Conservation (phyloP, 2,888 invertebrate genomes). For the Eurois occulta region DNA sequence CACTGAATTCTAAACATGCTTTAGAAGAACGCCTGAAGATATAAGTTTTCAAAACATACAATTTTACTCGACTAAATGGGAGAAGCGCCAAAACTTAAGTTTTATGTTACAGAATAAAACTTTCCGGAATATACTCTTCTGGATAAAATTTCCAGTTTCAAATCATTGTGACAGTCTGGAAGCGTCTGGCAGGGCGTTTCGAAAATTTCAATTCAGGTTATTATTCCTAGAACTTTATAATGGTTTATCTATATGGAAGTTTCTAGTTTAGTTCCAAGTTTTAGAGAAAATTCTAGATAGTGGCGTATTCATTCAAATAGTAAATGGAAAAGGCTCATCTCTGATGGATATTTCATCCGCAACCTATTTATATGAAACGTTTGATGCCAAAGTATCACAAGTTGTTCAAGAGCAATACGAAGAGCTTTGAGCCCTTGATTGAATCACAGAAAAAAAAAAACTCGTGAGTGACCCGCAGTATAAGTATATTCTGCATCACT, state of each 20-base stretch:
- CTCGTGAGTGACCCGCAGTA: background rate
- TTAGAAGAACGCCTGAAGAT: slow-evolving; percentile 41
- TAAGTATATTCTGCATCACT: too few relatives aligned
- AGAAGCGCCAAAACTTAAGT: slow-evolving; percentile 68
- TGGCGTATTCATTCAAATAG: background rate
- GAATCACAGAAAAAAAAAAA: background rate
- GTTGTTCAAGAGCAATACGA: background rate
- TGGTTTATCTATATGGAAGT: slow-evolving; percentile 35
- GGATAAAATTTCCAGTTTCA: slow-evolving; percentile 67
- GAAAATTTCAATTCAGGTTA: slow-evolving; percentile 60
- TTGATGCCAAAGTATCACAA: too few relatives aligned
- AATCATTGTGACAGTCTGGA: slow-evolving; percentile 66
- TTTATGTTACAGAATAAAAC: slow-evolving; percentile 68
- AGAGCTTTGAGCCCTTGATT: background rate
- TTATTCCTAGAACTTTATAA: slow-evolving; percentile 50
- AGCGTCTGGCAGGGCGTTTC: slow-evolving; percentile 50
- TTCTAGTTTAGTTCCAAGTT: slow-evolving; percentile 18
- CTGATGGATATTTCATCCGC: background rate
- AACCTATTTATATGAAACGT: background rate
- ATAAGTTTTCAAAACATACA: slow-evolving; percentile 69
- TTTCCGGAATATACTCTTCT: slow-evolving; percentile 62
- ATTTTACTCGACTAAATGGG: slow-evolving; percentile 68
- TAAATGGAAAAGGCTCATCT: background rate
- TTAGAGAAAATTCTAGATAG: background rate
- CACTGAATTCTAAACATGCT: slow-evolving; percentile 45